These are phyloP conservation scores for Cosmopolites sordidus DNA, from an alignment of 2,888 invertebrate species.

Conservation along the genomic window DNA sequence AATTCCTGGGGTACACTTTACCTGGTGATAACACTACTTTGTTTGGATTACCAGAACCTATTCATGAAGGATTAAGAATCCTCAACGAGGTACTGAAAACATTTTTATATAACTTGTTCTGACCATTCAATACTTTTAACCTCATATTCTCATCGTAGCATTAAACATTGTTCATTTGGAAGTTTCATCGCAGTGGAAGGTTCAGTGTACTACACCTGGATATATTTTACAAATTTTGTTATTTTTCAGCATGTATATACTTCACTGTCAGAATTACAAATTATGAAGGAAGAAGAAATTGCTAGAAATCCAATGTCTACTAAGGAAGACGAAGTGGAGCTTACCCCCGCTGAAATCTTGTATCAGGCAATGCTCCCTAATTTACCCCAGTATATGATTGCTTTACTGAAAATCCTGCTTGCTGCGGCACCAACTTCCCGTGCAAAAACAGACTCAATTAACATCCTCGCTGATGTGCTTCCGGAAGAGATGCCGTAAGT, in stretches of 20 bases:
- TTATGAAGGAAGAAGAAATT: constrained; percentile 86
- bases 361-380: constrained; percentile 95
- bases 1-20: constrained; percentile 94
- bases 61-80: constrained; percentile 92
- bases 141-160: no score
- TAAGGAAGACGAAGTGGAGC: constrained; percentile 71
- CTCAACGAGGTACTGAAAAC: constrained; percentile 61
- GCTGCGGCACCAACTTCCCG: constrained; percentile 99
- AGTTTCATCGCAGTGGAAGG: no score
- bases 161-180: no score
- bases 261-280: constrained; percentile 88
- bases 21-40: constrained; percentile 82
- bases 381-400: constrained; percentile 96
- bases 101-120: no score
- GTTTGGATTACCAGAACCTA: constrained; percentile 93
- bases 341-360: constrained; percentile 81
- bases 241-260: constrained; percentile 80
- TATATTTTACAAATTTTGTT: neutral
- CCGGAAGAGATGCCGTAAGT: constrained; percentile 94
- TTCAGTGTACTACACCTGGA: no score
- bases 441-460: constrained; percentile 94
- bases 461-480: constrained; percentile 95
- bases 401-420: constrained; percentile 89
- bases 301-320: constrained; percentile 86
- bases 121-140: no score